phyloP scores from a whole-genome alignment of 2,888 invertebrate genomes.

The Notodonta ziczac region DNA sequence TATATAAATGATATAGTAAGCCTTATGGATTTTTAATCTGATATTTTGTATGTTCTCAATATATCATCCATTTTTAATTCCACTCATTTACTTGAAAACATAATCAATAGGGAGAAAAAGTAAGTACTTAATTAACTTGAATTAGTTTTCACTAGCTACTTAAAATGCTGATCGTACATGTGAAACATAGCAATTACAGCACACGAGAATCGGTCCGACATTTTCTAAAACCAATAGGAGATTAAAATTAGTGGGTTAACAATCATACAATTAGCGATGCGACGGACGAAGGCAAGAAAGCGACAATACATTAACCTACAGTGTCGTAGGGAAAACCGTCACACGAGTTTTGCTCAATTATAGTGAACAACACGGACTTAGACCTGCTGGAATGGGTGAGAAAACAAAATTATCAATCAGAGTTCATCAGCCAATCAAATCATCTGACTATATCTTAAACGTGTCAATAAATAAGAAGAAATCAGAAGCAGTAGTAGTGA shows the following conservation, averaged over 20 bases:
- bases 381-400: constrained; percentile 24
- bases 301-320: constrained; percentile 76
- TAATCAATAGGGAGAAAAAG: constrained; percentile 16
- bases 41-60: too few relatives aligned
- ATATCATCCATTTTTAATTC: constrained; percentile 8
- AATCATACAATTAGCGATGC: constrained; percentile 78
- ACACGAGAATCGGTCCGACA: constrained; percentile 50
- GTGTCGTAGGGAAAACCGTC: constrained; percentile 77
- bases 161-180: constrained; percentile 57
- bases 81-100: constrained; percentile 13
- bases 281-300: constrained; percentile 73
- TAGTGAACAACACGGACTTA: constrained; percentile 53
- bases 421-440: too few relatives aligned
- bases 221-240: constrained; percentile 64
- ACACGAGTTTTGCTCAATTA: constrained; percentile 78
- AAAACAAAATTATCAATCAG: background rate
- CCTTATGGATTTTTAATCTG: too few relatives aligned
- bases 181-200: constrained; percentile 52
- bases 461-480: too few relatives aligned
- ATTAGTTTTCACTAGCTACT: constrained; percentile 41
- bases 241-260: constrained; percentile 80
- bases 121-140: constrained; percentile 17
- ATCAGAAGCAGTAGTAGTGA: too few relatives aligned
- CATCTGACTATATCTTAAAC: too few relatives aligned
- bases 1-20: too few relatives aligned